A percentile compares a stretch with the other conserved stretches of the same genome.
Evolutionary conservation across 2,888 invertebrate genomes (phyloP).

Genomic region (Leptothorax acervorum): DNA sequence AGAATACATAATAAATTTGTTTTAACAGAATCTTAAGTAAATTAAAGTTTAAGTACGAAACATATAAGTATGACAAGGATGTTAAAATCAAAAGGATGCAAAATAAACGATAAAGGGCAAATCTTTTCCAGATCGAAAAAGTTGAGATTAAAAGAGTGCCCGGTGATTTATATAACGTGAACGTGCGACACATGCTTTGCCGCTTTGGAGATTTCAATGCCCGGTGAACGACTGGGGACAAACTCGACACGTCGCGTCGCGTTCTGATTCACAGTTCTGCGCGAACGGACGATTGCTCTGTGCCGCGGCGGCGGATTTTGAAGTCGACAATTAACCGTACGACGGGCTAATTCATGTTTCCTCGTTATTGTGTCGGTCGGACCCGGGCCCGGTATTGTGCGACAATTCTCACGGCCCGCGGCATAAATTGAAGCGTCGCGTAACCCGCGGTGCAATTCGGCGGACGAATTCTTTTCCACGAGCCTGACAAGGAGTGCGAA

Average conservation of each 20-base stretch:
- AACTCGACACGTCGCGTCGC: slow-evolving; percentile 17
- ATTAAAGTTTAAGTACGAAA: not conserved
- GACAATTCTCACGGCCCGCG: slow-evolving; percentile 60
- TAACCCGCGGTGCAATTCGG: slow-evolving; percentile 56
- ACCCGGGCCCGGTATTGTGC: slow-evolving; percentile 50
- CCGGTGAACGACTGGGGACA: slow-evolving; percentile 34
- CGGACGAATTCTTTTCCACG: slow-evolving; percentile 21
- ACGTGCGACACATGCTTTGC: not conserved
- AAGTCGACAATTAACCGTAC: slow-evolving; percentile 63
- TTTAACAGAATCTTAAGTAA: not conserved
- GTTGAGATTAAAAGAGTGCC: not conserved
- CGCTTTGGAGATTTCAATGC: slow-evolving; percentile 17
- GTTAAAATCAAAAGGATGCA: not conserved
- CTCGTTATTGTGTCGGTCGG: slow-evolving; percentile 66
- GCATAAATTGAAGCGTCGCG: slow-evolving; percentile 50
- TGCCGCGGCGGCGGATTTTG: slow-evolving; percentile 18
- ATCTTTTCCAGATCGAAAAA: not conserved
- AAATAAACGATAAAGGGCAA: not conserved
- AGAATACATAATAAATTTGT: not conserved
- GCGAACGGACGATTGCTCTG: slow-evolving; percentile 32
- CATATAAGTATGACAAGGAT: not conserved
- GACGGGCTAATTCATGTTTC: slow-evolving; percentile 59
- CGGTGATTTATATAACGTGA: not conserved
- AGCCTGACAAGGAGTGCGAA: slow-evolving; percentile 29
- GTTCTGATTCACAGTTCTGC: slow-evolving; percentile 59